phyloP scores from a whole-genome alignment of 2,113 vertebrate species.

The Podilymbus podiceps region DNA sequence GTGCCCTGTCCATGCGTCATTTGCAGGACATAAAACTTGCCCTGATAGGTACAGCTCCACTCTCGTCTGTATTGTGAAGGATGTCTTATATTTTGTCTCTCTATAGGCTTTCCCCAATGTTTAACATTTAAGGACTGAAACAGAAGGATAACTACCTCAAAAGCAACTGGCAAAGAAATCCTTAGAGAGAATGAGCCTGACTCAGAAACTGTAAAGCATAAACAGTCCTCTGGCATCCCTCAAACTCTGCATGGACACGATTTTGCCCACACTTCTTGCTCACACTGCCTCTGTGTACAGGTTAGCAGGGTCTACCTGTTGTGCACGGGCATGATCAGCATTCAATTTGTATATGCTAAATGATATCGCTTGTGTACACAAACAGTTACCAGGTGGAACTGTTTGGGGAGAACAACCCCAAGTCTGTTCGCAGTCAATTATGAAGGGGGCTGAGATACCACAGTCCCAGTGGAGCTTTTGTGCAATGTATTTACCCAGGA shows the following conservation, averaged over 20 bases:
- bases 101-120: not conserved
- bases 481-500: not conserved
- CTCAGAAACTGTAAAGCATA: not conserved
- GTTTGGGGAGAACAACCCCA: not conserved
- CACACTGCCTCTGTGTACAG: not conserved
- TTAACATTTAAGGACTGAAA: not conserved
- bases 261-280: not conserved
- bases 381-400: not conserved
- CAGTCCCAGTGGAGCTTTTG: not conserved
- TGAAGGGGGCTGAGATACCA: not conserved
- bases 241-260: not conserved
- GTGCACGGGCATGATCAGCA: not conserved
- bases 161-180: not conserved
- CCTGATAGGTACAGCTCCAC: not conserved
- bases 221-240: not conserved
- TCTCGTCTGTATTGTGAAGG: not conserved
- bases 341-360: not conserved
- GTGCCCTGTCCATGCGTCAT: not conserved
- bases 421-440: not conserved
- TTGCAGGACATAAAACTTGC: not conserved
- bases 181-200: not conserved
- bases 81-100: not conserved
- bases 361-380: not conserved
- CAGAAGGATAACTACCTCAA: not conserved
- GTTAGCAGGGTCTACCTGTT: not conserved